Evolutionary conservation across 2,113 vertebrate genomes (phyloP), one percentile per base, ranked within the genome.

Genomic region (Austrofundulus limnaeus): DNA sequence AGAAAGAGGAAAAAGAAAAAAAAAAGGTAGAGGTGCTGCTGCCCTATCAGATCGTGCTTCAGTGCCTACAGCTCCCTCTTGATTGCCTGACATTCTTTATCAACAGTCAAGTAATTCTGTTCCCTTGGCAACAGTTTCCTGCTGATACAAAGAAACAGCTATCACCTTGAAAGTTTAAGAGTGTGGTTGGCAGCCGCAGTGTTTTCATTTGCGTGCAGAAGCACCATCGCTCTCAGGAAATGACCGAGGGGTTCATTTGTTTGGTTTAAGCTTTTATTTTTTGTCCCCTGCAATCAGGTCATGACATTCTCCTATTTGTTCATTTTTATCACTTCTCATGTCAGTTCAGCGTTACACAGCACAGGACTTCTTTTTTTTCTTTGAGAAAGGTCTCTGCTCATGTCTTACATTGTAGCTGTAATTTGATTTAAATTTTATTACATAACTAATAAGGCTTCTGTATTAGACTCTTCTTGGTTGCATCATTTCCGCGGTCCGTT

Each of bases 81-180:
- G 88, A 91, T 89, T 88, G 84, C 78, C 82, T 85, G 87, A 89
- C 87, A 89, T 88, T 81, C 87, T 90, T 88, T 87, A 89, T 88
- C 84, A 88, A 85, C 84, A 87, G 82, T 85, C 83, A 87, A 84
- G 86, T 88, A 84, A 86, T 88, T 86, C 84, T 69, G 87, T 88
- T 88, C 71, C 89, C 88, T 72, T 85, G 85, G 89, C 83, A 89
- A 91, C 88, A 60, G 84, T 70, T 82, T 88, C 82, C 84, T 66
- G 78, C 85, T 77, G 82, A 88, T 87, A 84, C 85, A 85, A 83
- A 83, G 81, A 78, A 79, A 80, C 79, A 78, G 85, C 79, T 82
- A 86, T 88, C 88, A 90, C 86, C 88, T 88, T 89, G 84, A 87
- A 87, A 86, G 78, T 88, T 87, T 67, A 56, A 72, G 70, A 81